These are phyloP conservation scores for Drosophila koepferae DNA, from an alignment of 2,888 invertebrate species.

Conservation along the genomic window DNA sequence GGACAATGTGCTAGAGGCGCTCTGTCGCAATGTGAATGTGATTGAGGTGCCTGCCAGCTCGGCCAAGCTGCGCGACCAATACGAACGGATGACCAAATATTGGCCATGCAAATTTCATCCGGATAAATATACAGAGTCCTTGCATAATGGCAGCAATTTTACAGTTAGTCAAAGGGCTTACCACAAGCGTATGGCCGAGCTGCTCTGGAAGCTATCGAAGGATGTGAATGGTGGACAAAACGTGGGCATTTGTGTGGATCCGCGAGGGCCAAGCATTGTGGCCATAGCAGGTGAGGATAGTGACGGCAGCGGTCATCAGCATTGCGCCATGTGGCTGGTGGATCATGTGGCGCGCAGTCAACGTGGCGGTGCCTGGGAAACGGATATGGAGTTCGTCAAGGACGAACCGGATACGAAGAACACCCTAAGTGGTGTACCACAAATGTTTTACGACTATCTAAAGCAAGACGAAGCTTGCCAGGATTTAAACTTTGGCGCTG, in stretches of 20 bases:
- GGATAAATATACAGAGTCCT: conserved; percentile 89
- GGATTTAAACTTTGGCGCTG: conserved; percentile 86
- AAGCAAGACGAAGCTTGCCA: conserved; percentile 77
- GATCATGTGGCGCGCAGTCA: conserved; percentile 94
- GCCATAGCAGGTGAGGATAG: conserved; percentile 86
- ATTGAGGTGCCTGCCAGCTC: conserved; percentile 87
- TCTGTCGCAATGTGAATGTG: conserved; percentile 85
- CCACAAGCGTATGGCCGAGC: conserved; percentile 87
- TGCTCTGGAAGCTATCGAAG: conserved; percentile 81
- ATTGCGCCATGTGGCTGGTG: conserved; percentile 93
- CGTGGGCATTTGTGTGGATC: conserved; percentile 91
- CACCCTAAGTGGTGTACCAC: conserved; percentile 85
- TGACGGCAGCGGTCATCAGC: conserved; percentile 82
- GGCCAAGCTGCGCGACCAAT: conserved; percentile 89
- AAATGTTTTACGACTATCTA: conserved; percentile 82
- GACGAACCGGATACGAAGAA: conserved; percentile 20
- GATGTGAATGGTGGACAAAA: conserved; percentile 75
- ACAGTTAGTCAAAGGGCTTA: conserved; percentile 85
- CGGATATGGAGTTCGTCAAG: conserved; percentile 39
- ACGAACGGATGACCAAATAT: conserved; percentile 86
- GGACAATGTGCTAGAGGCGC: conserved; percentile 50
- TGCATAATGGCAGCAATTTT: conserved; percentile 89
- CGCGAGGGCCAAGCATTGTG: conserved; percentile 88
- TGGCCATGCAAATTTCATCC: conserved; percentile 96
- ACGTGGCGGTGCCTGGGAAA: conserved; percentile 90